Base-by-base conservation (phyloP, 2,113 vertebrate species). In the Lycocorax pyrrhopterus region DNA sequence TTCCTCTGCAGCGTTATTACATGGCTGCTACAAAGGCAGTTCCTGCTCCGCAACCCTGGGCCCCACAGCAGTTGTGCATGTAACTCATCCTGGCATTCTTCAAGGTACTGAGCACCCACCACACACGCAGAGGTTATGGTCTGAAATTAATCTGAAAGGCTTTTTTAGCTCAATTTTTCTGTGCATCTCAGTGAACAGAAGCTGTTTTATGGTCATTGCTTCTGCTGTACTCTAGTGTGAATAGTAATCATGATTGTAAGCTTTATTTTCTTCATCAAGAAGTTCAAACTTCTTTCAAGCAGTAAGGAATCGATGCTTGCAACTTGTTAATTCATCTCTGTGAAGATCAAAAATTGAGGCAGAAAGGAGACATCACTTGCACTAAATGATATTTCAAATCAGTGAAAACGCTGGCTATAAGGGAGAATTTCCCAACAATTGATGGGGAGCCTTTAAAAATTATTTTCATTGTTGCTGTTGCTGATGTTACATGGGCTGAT, bases 21-120 rank as follows among this genome's bases (percentile, higher is more conserved):
- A 71, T n/a, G 90, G 46, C 94, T 59, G 77, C 71, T 56, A 87
- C 96, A 94, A 89, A 95, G 84, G 89, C 96, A 47, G 62, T 66
- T 73, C n/a, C 76, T 84, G 86, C 80, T 93, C 90, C 12, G 69
- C 84, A 85, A 3, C 66, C 87, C 87, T 83, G 93, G 96, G 96
- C 96, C 96, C 95, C 96, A 91, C 94, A 96, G 94, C 96, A 96
- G 96, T 96, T 97, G 96, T 96, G 94, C 96, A 92, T 96, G 96
- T 96, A 96, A 97, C 96, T 97, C 96, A 96, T 66, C 59, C 95
- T 53, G 55, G 66, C 94, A 96, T 97, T 96, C 92, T 96, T 96
- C 74, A 85, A 95, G 86, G 87, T 91, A 91, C 35, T 12, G 19
- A 84, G 66, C 90, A 71, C 77, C 80, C 93, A 83, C 73, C 82